Evolutionary conservation across 2,113 vertebrate species (phyloP).

Genomic region (Polyodon spathula): DNA sequence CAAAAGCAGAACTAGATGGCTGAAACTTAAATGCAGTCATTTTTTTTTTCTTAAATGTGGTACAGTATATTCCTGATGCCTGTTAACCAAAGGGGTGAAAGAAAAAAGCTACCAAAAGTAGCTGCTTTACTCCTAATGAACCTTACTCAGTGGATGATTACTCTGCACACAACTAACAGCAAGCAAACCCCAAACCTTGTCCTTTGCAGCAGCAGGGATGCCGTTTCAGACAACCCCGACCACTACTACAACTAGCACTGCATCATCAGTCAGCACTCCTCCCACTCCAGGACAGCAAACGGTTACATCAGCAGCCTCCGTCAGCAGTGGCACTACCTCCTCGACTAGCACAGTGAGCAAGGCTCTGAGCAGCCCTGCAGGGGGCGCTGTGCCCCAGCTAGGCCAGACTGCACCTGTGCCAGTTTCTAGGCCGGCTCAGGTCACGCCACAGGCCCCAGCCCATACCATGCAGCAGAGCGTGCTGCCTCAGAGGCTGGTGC

Average conservation of each 20-base stretch:
- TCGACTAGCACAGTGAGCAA: slow-evolving; percentile 60
- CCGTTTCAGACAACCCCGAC: slow-evolving; percentile 75
- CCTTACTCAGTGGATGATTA: neutral
- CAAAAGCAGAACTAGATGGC: too few species aligned
- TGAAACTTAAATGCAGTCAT: too few species aligned
- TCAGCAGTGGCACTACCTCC: slow-evolving; percentile 39
- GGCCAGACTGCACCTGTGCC: slow-evolving; percentile 53
- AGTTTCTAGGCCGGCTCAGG: slow-evolving; percentile 47
- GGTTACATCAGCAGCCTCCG: slow-evolving; percentile 59
- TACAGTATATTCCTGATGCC: too few species aligned
- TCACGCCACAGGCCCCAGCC: slow-evolving; percentile 64
- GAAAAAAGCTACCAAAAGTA: neutral
- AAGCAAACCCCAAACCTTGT: slow-evolving; percentile 71
- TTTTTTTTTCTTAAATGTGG: too few species aligned
- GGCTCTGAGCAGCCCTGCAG: slow-evolving; percentile 52
- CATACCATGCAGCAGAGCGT: slow-evolving; percentile 72
- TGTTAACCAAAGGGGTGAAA: neutral
- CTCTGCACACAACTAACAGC: slow-evolving; percentile 47
- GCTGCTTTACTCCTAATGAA: neutral
- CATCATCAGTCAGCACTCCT: slow-evolving; percentile 49
- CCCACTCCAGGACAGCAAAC: slow-evolving; percentile 68
- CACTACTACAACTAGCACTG: slow-evolving; percentile 50
- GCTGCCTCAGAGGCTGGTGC: slow-evolving; percentile 89
- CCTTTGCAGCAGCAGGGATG: slow-evolving; percentile 72
- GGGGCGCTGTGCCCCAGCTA: slow-evolving; percentile 50